Evolutionary conservation across 2,113 vertebrate species (phyloP), one percentile per base, ranked within the genome.

Genomic region (Aldabrachelys gigantea): DNA sequence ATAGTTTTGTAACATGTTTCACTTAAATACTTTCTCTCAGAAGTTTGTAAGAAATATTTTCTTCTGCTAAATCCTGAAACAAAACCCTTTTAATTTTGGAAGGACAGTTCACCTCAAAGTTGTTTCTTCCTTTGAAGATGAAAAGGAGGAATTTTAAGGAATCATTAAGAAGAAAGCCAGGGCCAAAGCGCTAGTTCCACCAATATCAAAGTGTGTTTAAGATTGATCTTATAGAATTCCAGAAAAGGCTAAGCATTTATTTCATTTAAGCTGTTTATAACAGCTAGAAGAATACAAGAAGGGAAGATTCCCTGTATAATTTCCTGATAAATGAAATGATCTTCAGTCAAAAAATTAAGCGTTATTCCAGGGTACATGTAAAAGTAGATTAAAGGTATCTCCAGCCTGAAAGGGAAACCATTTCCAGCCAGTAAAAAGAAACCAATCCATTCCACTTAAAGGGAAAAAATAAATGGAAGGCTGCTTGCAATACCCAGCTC

Each of bases 61-160:
- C 29, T 91, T 84, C 53, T 80, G 76, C 35, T 38, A 80, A 87
- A 5, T 81, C 38, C 88, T 91, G 89, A 89, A 93, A 96, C 82
- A 78, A 81, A 92, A 84, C 4, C 85, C 25, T 16, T 52, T 80
- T 38, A 89, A 83, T 38, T 87, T 78, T 53, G 69, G 25, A 59
- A 59, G 25, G 25, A 59, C 56, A 2, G 10, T 59, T 59, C 10
- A 29, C 25, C 56, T 59, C 25, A 65, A 31, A 69, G 17, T n/a
- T n/a, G 17, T 69, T 69, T 9, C 35, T 69, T 69, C 35, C 16
- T 69, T 69, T 69, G 35, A 17, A 69, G 3, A 69, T 69, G 65
- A 69, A 69, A n/a, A n/a, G 62, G 35, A 9, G 65, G 35, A 7
- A n/a, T 69, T 69, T 69, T n/a, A 69, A 41, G 12, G 54, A 62